Evolutionary conservation across 1,140 invertebrate genomes (phyloP).

Genomic region (Heliconius hewitsoni): DNA sequence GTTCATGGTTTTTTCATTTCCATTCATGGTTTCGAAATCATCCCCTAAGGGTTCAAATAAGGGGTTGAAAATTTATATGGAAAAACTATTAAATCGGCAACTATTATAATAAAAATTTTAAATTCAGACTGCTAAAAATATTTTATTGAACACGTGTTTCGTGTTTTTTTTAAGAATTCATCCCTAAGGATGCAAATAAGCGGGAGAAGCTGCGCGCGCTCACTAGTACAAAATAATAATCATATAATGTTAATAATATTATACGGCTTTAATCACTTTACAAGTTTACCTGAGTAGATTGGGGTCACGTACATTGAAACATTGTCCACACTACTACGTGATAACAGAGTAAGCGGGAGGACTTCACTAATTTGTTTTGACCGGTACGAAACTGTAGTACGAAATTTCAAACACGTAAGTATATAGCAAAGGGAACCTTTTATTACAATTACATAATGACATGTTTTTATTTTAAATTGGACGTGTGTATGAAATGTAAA

Average conservation of each 20-base stretch:
- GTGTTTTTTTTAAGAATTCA: no score
- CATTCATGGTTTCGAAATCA: no score
- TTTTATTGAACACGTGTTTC: no score
- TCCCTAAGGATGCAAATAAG: no score
- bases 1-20: no score
- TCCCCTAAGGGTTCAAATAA: no score
- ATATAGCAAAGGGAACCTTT: constrained; percentile 18
- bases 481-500: neutral
- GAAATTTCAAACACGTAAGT: constrained; percentile 1
- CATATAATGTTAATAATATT: neutral
- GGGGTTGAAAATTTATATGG: no score
- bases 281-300: neutral
- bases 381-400: neutral
- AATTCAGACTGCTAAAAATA: no score
- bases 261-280: neutral
- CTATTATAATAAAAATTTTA: no score
- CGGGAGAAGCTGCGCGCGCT: no score
- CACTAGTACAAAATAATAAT: neutral
- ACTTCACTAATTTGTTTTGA: constrained; percentile 10
- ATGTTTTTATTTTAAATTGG: neutral
- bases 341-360: neutral
- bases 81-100: no score
- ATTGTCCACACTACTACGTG: neutral
- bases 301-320: constrained; percentile 8
- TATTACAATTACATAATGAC: neutral